Base-by-base conservation (phyloP, 2,888 invertebrate species). In the Drosophila testacea region DNA sequence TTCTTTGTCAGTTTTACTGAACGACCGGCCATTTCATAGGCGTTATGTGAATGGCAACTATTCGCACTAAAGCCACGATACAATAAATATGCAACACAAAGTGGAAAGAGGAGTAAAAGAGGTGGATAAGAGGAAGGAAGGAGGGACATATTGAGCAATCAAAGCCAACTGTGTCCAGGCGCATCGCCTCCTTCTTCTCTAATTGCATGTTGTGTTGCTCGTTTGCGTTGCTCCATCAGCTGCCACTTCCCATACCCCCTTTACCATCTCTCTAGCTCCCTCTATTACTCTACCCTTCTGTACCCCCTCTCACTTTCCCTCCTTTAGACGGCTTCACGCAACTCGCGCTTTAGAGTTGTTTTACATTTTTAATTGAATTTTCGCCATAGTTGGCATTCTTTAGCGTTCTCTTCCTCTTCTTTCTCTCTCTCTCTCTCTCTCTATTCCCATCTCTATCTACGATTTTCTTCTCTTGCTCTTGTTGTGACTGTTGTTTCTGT, bases 331-430 rank as follows among this genome's bases (percentile, higher is more conserved):
- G 41, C 52, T 59, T 32, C 63, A 38, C 54, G 44, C 46, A 41
- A 62, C 54, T 70, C 73, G 67, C 84, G 81, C 83, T 84, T 83
- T 82, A 56, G 80, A 88, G 86, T 88, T 88, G 88, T 85, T 85
- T 88, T 88, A 82, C 85, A 85, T 85, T 88, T 85, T 86, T 85
- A 85, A 85, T 85, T 85, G 85, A 85, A 85, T 85, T 88, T 85
- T 85, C 80, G 78, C 86, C 73, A 86, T 88, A 86, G 88, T 82
- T 88, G 78, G 88, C 83, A 87, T 83, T 87, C 87, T 80, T 77
- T 56, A 57, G 38, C 56, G 39, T 46, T 61, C 34, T 59, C 30
- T 59, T 38, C 13, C 55, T 30, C 5, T 5, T 13, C 11, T 5
- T 39, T 27, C 9, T n/a, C 64, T 30, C 6, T 27, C 46, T 39